These are phyloP conservation scores for Enteromius thamalakanensis DNA, from an alignment of 2,797 vertebrate species.

Conservation along the genomic window DNA sequence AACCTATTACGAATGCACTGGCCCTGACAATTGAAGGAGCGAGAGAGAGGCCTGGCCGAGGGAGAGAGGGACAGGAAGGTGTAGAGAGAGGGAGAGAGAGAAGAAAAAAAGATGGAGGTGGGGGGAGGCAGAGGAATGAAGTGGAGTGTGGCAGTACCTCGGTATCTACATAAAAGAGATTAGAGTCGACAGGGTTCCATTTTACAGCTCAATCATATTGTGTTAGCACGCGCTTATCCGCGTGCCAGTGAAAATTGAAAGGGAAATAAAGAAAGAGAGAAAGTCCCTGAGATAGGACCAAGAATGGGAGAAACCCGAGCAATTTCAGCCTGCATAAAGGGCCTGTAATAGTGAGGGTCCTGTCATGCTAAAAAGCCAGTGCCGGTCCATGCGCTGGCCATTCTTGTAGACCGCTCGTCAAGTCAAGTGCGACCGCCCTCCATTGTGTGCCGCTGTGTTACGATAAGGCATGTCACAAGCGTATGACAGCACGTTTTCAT, in stretches of 20 bases:
- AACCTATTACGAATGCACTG: constrained; percentile 54
- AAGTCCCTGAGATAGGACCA: constrained; percentile 86
- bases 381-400: constrained; percentile 84
- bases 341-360: constrained; percentile 88
- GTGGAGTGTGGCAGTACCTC: constrained; percentile 83
- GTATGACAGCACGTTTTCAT: constrained; percentile 87
- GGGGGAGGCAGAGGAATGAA: constrained; percentile 72
- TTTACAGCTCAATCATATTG: constrained; percentile 94
- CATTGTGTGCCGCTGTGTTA: constrained; percentile 75
- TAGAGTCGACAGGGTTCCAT: constrained; percentile 90
- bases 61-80: constrained; percentile 57
- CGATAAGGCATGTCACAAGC: constrained; percentile 85
- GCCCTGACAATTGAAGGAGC: constrained; percentile 41
- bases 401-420: constrained; percentile 87
- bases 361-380: constrained; percentile 94
- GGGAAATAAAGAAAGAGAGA: constrained; percentile 88
- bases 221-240: constrained; percentile 88
- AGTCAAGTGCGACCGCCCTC: constrained; percentile 92
- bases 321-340: constrained; percentile 94
- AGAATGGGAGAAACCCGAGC: constrained; percentile 87
- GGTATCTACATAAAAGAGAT: constrained; percentile 96
- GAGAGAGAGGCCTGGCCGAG: constrained; percentile 58
- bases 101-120: constrained; percentile 37
- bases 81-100: constrained; percentile 40
- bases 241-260: constrained; percentile 93